Conservation (phyloP, 2,113 vertebrate genomes). For the Mustelus asterias region DNA sequence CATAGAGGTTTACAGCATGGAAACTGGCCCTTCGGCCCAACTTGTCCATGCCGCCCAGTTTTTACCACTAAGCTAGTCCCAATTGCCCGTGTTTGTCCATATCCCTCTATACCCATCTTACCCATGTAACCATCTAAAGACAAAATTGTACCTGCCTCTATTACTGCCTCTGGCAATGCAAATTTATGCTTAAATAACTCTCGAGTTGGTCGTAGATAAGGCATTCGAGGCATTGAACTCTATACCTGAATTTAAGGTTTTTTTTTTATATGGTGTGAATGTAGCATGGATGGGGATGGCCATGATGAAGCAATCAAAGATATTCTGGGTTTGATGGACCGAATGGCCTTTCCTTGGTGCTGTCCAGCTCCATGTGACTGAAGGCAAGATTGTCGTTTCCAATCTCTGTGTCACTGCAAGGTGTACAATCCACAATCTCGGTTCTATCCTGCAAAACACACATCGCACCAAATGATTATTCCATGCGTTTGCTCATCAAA, state of each 20-base stretch:
- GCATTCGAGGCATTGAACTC: background rate
- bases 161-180: background rate
- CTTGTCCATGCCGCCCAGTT: no score
- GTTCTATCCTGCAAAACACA: background rate
- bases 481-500: background rate
- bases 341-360: background rate
- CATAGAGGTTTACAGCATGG: no score
- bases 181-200: background rate
- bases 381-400: constrained; percentile 44
- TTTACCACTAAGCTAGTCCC: no score
- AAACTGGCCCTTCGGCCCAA: no score
- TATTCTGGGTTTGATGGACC: background rate
- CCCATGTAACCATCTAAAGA: no score
- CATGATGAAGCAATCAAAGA: background rate
- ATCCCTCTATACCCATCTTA: no score
- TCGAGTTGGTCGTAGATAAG: background rate
- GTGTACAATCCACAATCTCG: constrained; percentile 35
- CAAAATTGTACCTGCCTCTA: no score
- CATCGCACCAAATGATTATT: background rate
- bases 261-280: background rate
- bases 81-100: no score
- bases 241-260: background rate
- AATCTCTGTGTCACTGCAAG: constrained; percentile 33
- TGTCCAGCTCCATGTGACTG: constrained; percentile 42
- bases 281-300: background rate